A percentile compares a stretch with the other conserved stretches of the same genome.
Evolutionary conservation across 2,113 vertebrate species (phyloP).

Genomic region (Chrysemys picta): DNA sequence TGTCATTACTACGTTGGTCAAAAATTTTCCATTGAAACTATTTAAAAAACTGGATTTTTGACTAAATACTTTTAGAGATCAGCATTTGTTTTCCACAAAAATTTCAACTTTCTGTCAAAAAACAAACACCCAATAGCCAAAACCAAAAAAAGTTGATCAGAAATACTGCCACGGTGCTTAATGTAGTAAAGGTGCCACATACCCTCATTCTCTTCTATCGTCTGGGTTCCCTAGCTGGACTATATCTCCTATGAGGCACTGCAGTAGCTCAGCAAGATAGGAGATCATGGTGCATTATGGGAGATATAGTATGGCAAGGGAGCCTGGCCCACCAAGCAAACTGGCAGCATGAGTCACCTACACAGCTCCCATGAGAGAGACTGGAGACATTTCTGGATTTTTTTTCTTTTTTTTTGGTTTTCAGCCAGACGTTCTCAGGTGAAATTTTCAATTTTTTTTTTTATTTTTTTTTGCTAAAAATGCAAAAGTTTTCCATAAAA

Average conservation of each 20-base stretch:
- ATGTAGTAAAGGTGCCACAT: background rate
- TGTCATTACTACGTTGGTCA: background rate
- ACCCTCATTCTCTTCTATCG: background rate
- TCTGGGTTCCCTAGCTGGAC: background rate
- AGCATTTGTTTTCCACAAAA: background rate
- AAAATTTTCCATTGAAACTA: background rate
- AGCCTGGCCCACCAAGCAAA: accelerated
- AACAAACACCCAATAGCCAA: accelerated
- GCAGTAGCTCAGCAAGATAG: background rate
- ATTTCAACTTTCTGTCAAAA: background rate
- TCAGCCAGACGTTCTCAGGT: background rate
- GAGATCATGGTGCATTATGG: background rate
- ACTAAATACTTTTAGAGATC: background rate
- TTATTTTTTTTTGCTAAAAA: background rate
- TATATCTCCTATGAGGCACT: background rate
- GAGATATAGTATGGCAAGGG: background rate
- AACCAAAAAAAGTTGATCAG: background rate
- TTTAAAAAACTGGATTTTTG: background rate
- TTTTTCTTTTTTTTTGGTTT: background rate
- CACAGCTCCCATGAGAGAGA: background rate
- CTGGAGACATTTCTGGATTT: background rate
- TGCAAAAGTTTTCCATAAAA: background rate
- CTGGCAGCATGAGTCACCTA: background rate
- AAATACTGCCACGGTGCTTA: background rate
- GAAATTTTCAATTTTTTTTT: background rate